Base-by-base conservation (phyloP, 2,113 vertebrate species). In the Sylvietta virens region DNA sequence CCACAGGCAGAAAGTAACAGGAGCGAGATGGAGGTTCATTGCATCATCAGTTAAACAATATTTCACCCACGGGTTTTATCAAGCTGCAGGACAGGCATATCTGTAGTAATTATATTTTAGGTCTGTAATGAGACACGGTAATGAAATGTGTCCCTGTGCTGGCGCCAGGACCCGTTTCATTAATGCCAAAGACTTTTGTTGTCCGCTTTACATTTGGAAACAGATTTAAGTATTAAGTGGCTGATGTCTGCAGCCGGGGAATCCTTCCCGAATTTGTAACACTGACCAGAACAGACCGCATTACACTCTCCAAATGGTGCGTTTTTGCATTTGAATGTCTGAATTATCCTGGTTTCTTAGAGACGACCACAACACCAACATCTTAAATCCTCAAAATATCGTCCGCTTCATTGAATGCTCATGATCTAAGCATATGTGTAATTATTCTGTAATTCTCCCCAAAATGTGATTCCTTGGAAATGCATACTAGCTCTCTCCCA, bases 301-400 rank as follows among this genome's bases (percentile, higher is more conserved):
- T 98, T 98, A 98, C 98, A 98, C 98, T 98, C 98, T 98, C 98
- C 98, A 98, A 98, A 98, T 98, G 98, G 97, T 97, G 97, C 91
- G 78, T 97, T 98, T 99, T 99, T 98, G 98, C 98, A 99, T 99
- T 98, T 99, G 98, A 99, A 99, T 99, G 98, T 98, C 97, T 98
- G 98, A 98, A 98, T 98, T 98, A 98, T 98, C 98, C 97, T 94
- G 96, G 98, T 98, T 98, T 98, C 98, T 99, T 98, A 98, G 98
- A 98, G 98, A 98, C 98, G 95, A 98, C 98, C 97, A 97, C 98
- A 98, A 97, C 98, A 97, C 98, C 98, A 98, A 98, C 98, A 98
- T 98, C 98, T 98, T 98, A 99, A 99, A 99, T 99, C 99, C 99
- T 98, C 98, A 98, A 98, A 98, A 99, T 98, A 98, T 98, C 98